A percentile compares a stretch with the other conserved stretches of the same genome.
Conservation (phyloP, 2,797 vertebrate species). For the Acanthopagrus latus region DNA sequence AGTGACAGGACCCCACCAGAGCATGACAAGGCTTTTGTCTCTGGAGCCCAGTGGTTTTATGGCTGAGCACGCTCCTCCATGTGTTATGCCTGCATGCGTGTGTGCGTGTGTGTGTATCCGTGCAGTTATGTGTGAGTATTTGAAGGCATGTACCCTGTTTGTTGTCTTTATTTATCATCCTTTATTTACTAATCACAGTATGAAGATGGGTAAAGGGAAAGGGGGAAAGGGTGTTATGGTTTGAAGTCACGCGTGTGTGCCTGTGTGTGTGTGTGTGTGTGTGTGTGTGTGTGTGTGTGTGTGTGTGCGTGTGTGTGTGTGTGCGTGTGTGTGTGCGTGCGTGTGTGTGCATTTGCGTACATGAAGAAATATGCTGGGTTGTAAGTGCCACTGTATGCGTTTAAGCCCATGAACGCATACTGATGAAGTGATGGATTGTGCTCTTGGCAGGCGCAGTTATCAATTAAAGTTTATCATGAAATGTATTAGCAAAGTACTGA, state of each 20-base stretch:
- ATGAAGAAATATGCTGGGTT: constrained; percentile 27
- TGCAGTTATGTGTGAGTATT: constrained; percentile 22
- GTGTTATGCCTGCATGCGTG: constrained; percentile 26
- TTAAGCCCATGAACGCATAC: background rate
- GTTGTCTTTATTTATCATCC: constrained; percentile 67
- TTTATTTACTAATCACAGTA: constrained; percentile 65
- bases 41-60: constrained; percentile 84
- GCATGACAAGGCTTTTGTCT: constrained; percentile 87
- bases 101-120: constrained; percentile 11
- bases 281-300: constrained; percentile 20
- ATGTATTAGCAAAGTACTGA: background rate
- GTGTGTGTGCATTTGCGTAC: background rate
- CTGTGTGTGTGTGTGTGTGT: constrained; percentile 25
- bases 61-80: constrained; percentile 63
- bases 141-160: constrained; percentile 53
- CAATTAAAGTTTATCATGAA: constrained; percentile 8
- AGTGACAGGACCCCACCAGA: constrained; percentile 84
- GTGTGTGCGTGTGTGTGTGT: constrained; percentile 22
- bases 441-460: background rate
- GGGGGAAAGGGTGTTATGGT: background rate
- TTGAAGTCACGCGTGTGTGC: constrained; percentile 1
- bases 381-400: constrained; percentile 5
- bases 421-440: constrained; percentile 9
- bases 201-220: constrained; percentile 31
- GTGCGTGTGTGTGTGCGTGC: constrained; percentile 22